Conservation (phyloP, 2,888 invertebrate species). For the Imbricaverruca yamaguchii region DNA sequence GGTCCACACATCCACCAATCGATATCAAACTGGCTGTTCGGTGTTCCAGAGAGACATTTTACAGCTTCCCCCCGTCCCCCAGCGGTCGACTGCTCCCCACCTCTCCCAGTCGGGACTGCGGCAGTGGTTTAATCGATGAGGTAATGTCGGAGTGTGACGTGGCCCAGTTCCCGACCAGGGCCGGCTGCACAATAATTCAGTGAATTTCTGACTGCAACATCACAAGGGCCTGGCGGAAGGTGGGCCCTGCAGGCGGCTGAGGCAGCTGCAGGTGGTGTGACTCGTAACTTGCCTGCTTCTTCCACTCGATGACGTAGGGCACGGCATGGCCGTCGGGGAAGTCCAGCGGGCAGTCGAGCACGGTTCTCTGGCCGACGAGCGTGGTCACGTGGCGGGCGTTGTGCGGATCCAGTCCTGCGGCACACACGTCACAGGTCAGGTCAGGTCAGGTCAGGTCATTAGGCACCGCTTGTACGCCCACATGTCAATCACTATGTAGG, state of each 20-base stretch:
- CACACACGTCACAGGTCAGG: not conserved
- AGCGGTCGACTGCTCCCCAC: too few relatives aligned
- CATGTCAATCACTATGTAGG: too few relatives aligned
- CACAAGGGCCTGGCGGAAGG: not conserved
- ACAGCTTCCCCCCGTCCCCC: too few relatives aligned
- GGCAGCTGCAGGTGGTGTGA: not conserved
- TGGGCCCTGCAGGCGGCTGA: too few relatives aligned
- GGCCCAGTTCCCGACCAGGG: not conserved
- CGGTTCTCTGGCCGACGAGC: conserved; percentile 91
- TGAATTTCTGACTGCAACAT: not conserved
- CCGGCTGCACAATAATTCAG: not conserved
- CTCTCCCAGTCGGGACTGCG: not conserved
- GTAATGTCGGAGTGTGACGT: not conserved
- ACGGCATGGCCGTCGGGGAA: conserved; percentile 92
- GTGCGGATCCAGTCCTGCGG: not conserved
- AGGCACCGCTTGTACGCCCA: too few relatives aligned
- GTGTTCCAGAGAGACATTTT: too few relatives aligned
- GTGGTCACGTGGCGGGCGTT: conserved; percentile 90
- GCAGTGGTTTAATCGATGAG: not conserved
- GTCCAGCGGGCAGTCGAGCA: conserved; percentile 96
- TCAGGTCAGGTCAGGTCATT: not conserved
- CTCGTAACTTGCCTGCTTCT: conserved; percentile 86
- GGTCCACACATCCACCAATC: too few relatives aligned
- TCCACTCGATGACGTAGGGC: conserved; percentile 97
- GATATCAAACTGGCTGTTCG: too few relatives aligned